Percentiles rank a stretch among this genome's conserved stretches.
These are phyloP conservation scores for Xestia sexstrigata DNA, from an alignment of 2,888 invertebrate species.

Conservation along the genomic window DNA sequence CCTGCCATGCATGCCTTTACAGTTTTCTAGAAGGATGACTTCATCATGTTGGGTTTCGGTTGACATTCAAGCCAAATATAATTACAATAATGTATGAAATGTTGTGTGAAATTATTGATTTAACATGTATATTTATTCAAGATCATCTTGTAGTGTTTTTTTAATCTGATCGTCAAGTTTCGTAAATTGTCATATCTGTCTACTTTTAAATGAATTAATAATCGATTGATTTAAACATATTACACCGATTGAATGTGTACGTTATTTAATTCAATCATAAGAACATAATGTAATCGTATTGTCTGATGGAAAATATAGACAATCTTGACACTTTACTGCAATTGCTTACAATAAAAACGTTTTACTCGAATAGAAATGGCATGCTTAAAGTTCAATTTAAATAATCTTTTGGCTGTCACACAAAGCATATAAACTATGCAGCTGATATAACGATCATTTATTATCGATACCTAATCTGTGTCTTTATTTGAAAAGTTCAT, in stretches of 20 bases:
- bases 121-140: neutral
- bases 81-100: neutral
- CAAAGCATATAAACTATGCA: neutral
- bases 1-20: neutral
- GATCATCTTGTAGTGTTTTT: slow-evolving; percentile 18
- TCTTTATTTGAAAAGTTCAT: slow-evolving; percentile 59
- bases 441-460: neutral
- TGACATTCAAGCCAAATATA: neutral
- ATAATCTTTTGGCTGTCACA: neutral
- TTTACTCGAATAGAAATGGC: too few species aligned
- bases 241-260: slow-evolving; percentile 1
- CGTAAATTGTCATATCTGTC: neutral
- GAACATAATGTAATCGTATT: neutral
- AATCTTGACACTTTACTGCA: slow-evolving; percentile 1
- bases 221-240: slow-evolving; percentile 23
- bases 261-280: slow-evolving; percentile 1
- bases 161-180: slow-evolving; percentile 2
- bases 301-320: neutral
- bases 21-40: neutral
- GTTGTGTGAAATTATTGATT: slow-evolving; percentile 11
- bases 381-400: neutral
- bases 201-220: slow-evolving; percentile 18
- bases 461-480: slow-evolving; percentile 31
- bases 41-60: neutral
- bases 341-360: too few species aligned